phyloP scores from a whole-genome alignment of 2,888 invertebrate species.

The Peribatodes rhomboidaria region DNA sequence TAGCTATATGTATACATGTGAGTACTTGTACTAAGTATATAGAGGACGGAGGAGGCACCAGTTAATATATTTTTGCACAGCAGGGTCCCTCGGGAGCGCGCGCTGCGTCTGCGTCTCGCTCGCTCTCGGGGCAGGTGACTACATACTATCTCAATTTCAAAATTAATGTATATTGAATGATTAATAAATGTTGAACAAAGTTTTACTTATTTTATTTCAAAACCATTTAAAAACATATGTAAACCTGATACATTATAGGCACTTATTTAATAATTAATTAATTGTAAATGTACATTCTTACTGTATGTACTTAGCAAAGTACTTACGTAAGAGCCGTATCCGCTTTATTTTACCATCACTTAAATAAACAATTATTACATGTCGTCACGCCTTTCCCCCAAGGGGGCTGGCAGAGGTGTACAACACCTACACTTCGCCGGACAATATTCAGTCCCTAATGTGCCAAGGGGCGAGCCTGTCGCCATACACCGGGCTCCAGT shows the following conservation, averaged over 20 bases:
- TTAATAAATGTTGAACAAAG: constrained; percentile 77
- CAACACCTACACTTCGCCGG: no score
- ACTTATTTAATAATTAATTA: no score
- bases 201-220: constrained; percentile 46
- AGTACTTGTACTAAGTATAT: constrained; percentile 50
- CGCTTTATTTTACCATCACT: neutral
- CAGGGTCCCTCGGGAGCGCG: constrained; percentile 29
- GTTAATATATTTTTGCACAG: constrained; percentile 83
- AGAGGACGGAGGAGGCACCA: constrained; percentile 62
- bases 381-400: no score
- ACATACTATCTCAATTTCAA: constrained; percentile 68
- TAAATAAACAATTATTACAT: neutral
- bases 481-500: no score
- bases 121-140: constrained; percentile 31
- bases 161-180: constrained; percentile 58
- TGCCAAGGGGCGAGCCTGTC: no score
- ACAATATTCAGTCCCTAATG: no score
- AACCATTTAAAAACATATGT: constrained; percentile 1
- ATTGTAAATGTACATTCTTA: no score
- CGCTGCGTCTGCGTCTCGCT: neutral
- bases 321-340: neutral
- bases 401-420: no score
- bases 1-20: constrained; percentile 67
- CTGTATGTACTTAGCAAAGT: neutral
- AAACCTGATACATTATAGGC: no score